Evolutionary conservation across 1,140 invertebrate species (phyloP), one percentile per base, ranked within the genome.

Genomic region (Plutomurus gul): DNA sequence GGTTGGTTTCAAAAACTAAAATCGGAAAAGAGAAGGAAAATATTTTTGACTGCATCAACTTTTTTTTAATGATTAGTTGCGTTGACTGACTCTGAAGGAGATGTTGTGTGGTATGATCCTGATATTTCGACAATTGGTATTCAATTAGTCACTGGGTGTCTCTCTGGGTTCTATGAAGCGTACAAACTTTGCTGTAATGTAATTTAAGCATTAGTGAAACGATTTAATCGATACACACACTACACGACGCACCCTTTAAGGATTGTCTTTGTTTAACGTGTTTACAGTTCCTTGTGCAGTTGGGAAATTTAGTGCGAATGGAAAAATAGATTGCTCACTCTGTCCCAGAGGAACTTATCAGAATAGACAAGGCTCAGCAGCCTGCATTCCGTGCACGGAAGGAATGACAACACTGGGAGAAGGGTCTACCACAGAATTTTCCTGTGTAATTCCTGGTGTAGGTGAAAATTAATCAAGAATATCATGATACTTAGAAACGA

Each of bases 151-250:
- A 18, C 22, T 4, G 70, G 70, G 3, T 72, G 70, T 43, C 70
- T 72, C 8, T 39, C 36, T 22, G 70, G 70, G 25, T 72, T 72
- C 40, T 72, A 40, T 13, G 13, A 40, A 16, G 39, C 36, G 5
- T 40, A 40, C 11, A 72, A 72, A 72, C 36, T 72, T 22, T 72
- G 70, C 22, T 72, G 56, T 65, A 65, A 30, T n/a, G 10, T 18
- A n/a, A 11, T 11, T n/a, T 25, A 30, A 65, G 5, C 18, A 10
- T 16, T 16, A n/a, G n/a, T n/a, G n/a, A n/a, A n/a, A n/a, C n/a
- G n/a, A n/a, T n/a, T n/a, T 60, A 33, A 13, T 30, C 20, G 25
- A 25, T 25, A 22, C 20, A 25, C 3, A 25, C 0, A 1, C 16
- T 56, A 11, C 8, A 10, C 16, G 4, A 5, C 8, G 7, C 7